These are phyloP conservation scores for Cercopithecus mitis DNA, from an alignment of 2,797 vertebrate genomes.

Conservation along the genomic window DNA sequence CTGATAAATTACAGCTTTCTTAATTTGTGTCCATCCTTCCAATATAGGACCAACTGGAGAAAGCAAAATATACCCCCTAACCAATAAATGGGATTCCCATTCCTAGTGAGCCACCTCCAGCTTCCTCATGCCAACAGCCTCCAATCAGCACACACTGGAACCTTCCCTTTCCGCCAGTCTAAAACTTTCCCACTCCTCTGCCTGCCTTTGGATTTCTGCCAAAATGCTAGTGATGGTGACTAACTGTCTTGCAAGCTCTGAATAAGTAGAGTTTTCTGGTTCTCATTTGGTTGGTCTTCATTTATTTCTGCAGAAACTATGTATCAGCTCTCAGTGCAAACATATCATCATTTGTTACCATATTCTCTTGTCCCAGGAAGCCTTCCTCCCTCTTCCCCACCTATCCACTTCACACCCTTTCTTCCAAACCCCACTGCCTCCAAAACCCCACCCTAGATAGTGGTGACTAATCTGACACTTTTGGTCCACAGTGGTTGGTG, in stretches of 20 bases:
- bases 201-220: neutral
- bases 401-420: neutral
- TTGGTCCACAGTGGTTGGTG: neutral
- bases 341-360: neutral
- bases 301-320: neutral
- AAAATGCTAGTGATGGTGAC: neutral
- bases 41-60: neutral
- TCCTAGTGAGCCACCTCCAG: neutral
- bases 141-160: neutral
- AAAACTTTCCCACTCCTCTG: neutral
- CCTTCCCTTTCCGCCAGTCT: neutral
- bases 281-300: neutral
- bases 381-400: neutral
- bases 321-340: neutral
- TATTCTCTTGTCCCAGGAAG: neutral
- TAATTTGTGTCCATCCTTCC: neutral
- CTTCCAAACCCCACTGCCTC: neutral
- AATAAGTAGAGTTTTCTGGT: neutral
- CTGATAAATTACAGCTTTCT: neutral
- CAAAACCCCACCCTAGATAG: neutral
- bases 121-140: neutral
- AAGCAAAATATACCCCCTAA: no score
- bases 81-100: neutral
- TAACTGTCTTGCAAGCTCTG: neutral
- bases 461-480: neutral